These are phyloP conservation scores for Eclectus roratus DNA, from an alignment of 2,113 vertebrate genomes.

Conservation along the genomic window DNA sequence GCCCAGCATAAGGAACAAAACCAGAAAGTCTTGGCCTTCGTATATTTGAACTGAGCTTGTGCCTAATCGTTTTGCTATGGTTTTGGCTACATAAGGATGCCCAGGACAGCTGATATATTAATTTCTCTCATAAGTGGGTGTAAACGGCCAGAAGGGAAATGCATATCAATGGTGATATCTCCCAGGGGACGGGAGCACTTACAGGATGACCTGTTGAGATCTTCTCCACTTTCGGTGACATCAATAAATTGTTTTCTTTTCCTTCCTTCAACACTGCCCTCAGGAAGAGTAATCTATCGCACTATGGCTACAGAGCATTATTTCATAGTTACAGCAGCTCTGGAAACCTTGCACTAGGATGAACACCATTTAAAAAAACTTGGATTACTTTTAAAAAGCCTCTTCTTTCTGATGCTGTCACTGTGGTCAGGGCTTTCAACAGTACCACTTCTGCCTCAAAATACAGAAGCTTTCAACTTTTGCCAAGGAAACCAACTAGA, in stretches of 20 bases:
- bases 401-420: constrained; percentile 34
- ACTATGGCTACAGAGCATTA: background rate
- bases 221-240: background rate
- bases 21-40: background rate
- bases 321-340: background rate
- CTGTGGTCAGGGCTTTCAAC: constrained; percentile 9
- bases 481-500: background rate
- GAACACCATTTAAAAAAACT: constrained; percentile 11
- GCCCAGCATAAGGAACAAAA: background rate
- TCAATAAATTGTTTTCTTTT: background rate
- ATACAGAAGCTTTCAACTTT: constrained; percentile 39
- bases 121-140: background rate
- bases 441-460: background rate
- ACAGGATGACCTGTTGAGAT: background rate
- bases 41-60: background rate
- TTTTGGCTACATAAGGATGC: background rate
- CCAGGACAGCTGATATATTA: background rate
- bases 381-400: background rate
- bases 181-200: background rate
- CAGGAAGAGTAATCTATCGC: background rate
- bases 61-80: background rate
- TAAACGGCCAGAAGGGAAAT: background rate
- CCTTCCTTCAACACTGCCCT: constrained; percentile 22
- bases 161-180: background rate
- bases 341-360: background rate